Conservation (phyloP, 2,888 invertebrate species). For the Blastobasis adustella region DNA sequence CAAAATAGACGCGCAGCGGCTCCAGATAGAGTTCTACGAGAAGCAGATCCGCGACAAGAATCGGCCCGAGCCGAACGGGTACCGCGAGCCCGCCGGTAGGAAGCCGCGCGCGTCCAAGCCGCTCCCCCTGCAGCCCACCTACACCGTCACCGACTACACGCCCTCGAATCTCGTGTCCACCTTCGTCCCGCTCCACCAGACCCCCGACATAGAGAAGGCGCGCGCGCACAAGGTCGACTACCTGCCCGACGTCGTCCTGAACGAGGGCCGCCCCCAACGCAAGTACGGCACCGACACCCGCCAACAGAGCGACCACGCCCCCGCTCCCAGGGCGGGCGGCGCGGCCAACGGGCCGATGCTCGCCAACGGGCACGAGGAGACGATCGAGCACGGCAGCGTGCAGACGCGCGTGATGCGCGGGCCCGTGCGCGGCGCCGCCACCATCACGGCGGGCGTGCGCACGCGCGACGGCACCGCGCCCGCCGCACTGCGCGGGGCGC, state of each 20-base stretch:
- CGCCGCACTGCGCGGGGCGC: slow-evolving; percentile 65
- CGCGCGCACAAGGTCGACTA: slow-evolving; percentile 64
- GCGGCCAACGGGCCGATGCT: slow-evolving; percentile 30
- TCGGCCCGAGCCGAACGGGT: slow-evolving; percentile 37
- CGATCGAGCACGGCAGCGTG: slow-evolving; percentile 78
- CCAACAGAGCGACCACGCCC: slow-evolving; percentile 25
- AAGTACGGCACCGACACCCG: slow-evolving; percentile 20
- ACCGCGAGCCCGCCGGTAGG: slow-evolving; percentile 26
- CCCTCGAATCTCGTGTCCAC: slow-evolving; percentile 54
- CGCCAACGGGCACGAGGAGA: slow-evolving; percentile 37
- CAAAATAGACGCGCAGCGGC: slow-evolving; percentile 52
- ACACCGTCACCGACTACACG: slow-evolving; percentile 68
- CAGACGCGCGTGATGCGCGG: slow-evolving; percentile 84
- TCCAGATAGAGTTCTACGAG: slow-evolving; percentile 70
- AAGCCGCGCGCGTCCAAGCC: slow-evolving; percentile 21
- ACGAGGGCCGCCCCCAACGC: slow-evolving; percentile 37
- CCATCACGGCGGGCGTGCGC: slow-evolving; percentile 74
- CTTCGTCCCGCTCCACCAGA: slow-evolving; percentile 65
- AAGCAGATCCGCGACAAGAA: slow-evolving; percentile 59
- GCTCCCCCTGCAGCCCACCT: slow-evolving; percentile 32
- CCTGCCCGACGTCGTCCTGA: slow-evolving; percentile 64
- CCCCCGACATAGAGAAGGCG: slow-evolving; percentile 67
- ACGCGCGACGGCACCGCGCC: slow-evolving; percentile 63
- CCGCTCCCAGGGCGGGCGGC: slow-evolving; percentile 20
- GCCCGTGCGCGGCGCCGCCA: slow-evolving; percentile 82